Evolutionary conservation across 2,888 invertebrate genomes (phyloP).

Genomic region (Dorcus parallelipipedus): DNA sequence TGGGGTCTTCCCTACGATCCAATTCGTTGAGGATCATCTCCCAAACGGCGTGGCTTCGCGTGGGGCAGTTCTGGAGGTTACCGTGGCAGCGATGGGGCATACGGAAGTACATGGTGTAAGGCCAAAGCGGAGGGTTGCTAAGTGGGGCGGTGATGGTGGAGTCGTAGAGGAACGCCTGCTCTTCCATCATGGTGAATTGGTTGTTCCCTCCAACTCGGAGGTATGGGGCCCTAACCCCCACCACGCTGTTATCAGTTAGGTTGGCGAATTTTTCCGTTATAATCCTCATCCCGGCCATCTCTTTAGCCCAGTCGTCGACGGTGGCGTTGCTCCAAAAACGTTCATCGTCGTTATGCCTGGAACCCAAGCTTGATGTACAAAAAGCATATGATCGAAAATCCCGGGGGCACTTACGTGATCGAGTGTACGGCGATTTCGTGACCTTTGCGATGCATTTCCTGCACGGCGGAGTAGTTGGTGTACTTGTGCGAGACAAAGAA

Average conservation of each 20-base stretch:
- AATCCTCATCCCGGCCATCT: constrained; percentile 92
- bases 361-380: constrained; percentile 20
- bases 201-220: constrained; percentile 91
- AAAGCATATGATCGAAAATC: background rate
- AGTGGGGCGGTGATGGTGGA: constrained; percentile 91
- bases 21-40: constrained; percentile 95
- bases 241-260: constrained; percentile 86
- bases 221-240: constrained; percentile 87
- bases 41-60: constrained; percentile 91
- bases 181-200: constrained; percentile 97
- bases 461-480: constrained; percentile 89
- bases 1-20: constrained; percentile 87
- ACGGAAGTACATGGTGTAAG: constrained; percentile 96
- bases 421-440: constrained; percentile 94
- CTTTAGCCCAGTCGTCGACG: constrained; percentile 90
- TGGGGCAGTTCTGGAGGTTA: constrained; percentile 86
- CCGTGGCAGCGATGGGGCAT: constrained; percentile 95
- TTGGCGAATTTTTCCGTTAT: constrained; percentile 88
- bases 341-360: constrained; percentile 86
- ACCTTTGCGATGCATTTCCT: constrained; percentile 86
- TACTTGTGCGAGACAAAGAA: constrained; percentile 93
- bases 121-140: constrained; percentile 92
- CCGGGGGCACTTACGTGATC: constrained; percentile 70
- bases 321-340: constrained; percentile 91
- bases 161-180: constrained; percentile 92